A percentile compares a stretch with the other conserved stretches of the same genome.
Conservation (phyloP, 2,888 invertebrate species). For the Mechanitis mazaeus region DNA sequence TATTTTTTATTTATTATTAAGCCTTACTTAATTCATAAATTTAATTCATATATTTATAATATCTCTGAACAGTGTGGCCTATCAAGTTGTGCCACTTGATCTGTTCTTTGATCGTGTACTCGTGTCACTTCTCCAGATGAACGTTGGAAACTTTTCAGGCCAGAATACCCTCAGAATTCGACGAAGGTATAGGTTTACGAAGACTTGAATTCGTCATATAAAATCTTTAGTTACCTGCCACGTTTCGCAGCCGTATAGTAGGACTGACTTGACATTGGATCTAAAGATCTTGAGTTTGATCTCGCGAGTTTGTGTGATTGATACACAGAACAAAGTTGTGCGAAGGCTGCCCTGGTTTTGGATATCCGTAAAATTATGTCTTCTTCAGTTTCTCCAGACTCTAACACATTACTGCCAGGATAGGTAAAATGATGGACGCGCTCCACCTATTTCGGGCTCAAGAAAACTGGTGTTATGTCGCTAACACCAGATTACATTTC, state of each 20-base stretch:
- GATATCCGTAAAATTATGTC: constrained; percentile 12
- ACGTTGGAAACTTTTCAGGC: too few relatives aligned
- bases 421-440: not conserved
- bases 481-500: not conserved
- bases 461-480: not conserved
- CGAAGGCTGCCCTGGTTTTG: constrained; percentile 14
- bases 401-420: not conserved
- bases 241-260: too few relatives aligned
- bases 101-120: too few relatives aligned
- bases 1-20: too few relatives aligned
- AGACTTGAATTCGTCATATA: not conserved
- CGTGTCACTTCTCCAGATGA: too few relatives aligned
- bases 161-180: not conserved
- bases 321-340: not conserved
- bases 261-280: not conserved
- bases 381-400: constrained; percentile 11
- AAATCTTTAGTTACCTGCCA: not conserved
- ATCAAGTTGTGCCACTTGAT: too few relatives aligned
- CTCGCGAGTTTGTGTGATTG: not conserved
- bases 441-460: not conserved
- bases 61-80: too few relatives aligned
- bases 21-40: too few relatives aligned
- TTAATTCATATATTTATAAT: too few relatives aligned
- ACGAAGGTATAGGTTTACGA: not conserved
- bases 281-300: not conserved